Evolutionary conservation across 2,113 vertebrate genomes (phyloP).

Genomic region (Phyllopteryx taeniolatus): DNA sequence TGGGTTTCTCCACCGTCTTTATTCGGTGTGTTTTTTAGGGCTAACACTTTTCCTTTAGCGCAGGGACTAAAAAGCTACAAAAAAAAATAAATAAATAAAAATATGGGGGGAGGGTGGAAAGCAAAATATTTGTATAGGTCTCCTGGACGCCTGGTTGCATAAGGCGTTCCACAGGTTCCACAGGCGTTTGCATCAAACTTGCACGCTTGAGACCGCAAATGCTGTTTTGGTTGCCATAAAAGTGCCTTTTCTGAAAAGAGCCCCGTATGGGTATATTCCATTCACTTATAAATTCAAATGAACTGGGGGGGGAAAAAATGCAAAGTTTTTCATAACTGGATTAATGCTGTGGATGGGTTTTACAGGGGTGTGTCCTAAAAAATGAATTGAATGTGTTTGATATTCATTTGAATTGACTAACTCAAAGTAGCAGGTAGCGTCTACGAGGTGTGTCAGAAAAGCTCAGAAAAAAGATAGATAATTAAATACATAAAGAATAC

Average conservation of each 20-base stretch:
- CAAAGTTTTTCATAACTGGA: slow-evolving; percentile 50
- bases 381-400: too few relatives aligned
- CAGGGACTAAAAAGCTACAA: slow-evolving; percentile 78
- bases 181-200: slow-evolving; percentile 85
- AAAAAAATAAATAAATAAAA: slow-evolving; percentile 33
- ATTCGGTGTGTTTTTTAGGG: slow-evolving; percentile 51
- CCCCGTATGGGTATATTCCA: slow-evolving; percentile 70
- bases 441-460: too few relatives aligned
- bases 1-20: slow-evolving; percentile 58
- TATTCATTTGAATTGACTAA: too few relatives aligned
- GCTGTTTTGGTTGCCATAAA: slow-evolving; percentile 90
- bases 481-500: too few relatives aligned
- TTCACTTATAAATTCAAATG: slow-evolving; percentile 82
- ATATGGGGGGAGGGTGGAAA: slow-evolving; percentile 79
- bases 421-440: too few relatives aligned
- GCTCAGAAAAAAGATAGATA: too few relatives aligned
- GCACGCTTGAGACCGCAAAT: slow-evolving; percentile 83
- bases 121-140: slow-evolving; percentile 96
- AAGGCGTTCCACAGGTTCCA: slow-evolving; percentile 94
- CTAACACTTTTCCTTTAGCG: slow-evolving; percentile 68
- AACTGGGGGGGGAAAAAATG: slow-evolving; percentile 72
- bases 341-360: slow-evolving; percentile 1
- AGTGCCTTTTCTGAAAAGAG: slow-evolving; percentile 67
- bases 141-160: slow-evolving; percentile 91
- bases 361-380: background rate